Evolutionary conservation across 2,797 vertebrate genomes (phyloP).

Genomic region (Acropternis orthonyx): DNA sequence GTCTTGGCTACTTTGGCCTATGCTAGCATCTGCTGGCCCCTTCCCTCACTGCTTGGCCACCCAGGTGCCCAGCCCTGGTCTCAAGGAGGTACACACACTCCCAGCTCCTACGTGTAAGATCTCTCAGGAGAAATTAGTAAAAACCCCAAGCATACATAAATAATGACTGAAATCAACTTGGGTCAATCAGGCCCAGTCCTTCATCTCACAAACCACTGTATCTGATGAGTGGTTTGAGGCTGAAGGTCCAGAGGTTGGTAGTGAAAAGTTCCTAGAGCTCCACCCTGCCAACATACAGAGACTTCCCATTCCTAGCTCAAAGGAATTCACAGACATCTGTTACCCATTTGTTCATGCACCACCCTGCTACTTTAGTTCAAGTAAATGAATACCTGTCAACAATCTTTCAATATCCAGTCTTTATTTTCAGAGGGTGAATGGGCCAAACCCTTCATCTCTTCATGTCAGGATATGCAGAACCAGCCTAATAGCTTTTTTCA

Average conservation of each 20-base stretch:
- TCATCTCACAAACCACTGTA: neutral
- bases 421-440: neutral
- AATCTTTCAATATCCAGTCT: neutral
- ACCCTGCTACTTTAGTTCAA: neutral
- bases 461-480: neutral
- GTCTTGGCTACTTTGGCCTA: neutral
- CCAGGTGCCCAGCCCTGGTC: neutral
- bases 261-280: neutral
- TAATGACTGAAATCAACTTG: neutral
- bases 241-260: neutral
- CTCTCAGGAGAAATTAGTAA: neutral
- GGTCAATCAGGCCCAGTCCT: neutral
- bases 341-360: neutral
- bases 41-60: neutral
- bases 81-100: fast-evolving
- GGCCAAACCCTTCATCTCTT: neutral
- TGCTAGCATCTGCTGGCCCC: neutral
- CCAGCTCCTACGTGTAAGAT: neutral
- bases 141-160: neutral
- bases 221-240: neutral
- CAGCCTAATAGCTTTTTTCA: neutral
- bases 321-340: neutral
- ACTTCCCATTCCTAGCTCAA: neutral
- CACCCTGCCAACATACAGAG: neutral
- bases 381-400: neutral